A percentile compares a stretch with the other conserved stretches of the same genome.
These are phyloP conservation scores for Euproctis similis DNA, from an alignment of 2,888 invertebrate genomes.

Conservation along the genomic window DNA sequence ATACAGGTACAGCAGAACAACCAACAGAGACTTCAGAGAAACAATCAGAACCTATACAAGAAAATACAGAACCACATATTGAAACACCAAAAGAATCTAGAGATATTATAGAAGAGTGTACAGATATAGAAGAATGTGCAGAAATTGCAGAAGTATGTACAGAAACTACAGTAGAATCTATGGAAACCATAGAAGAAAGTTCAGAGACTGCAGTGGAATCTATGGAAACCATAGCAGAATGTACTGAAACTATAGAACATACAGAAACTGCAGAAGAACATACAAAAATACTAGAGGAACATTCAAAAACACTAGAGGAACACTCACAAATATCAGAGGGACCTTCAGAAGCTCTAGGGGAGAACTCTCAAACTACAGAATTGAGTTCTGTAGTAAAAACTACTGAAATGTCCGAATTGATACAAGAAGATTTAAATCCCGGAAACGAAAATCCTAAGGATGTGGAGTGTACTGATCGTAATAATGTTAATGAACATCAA, in stretches of 20 bases:
- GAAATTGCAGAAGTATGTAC: too few relatives aligned
- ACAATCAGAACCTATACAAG: too few relatives aligned
- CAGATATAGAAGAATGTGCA: neutral
- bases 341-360: too few relatives aligned
- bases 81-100: too few relatives aligned
- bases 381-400: too few relatives aligned
- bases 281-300: too few relatives aligned
- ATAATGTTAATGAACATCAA: constrained; percentile 4
- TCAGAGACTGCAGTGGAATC: neutral
- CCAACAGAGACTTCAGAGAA: neutral
- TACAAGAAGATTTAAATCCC: too few relatives aligned
- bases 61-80: too few relatives aligned
- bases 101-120: neutral
- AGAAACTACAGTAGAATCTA: too few relatives aligned
- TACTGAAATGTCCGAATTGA: neutral
- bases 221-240: constrained; percentile 1
- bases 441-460: constrained; percentile 9
- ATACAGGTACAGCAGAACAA: constrained; percentile 1
- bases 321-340: constrained; percentile 8
- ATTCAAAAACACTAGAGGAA: constrained; percentile 3
- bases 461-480: constrained; percentile 7
- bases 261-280: constrained; percentile 6
- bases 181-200: neutral
- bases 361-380: too few relatives aligned
- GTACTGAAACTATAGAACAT: constrained; percentile 2